Conservation (phyloP, 2,888 invertebrate genomes). For the Callinectes sapidus region DNA sequence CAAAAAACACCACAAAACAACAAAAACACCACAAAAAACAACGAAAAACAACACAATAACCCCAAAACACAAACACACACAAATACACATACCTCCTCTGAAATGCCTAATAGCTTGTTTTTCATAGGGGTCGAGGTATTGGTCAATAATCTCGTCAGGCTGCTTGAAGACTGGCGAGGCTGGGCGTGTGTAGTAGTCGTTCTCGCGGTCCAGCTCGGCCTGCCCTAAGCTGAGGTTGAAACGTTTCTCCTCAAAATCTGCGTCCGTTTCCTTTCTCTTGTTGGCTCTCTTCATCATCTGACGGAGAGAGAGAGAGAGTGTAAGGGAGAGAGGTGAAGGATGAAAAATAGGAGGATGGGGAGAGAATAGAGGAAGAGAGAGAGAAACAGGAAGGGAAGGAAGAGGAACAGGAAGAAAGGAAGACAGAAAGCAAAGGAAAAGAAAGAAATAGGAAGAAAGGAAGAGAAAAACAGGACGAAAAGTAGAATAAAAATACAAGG, state of each 20-base stretch:
- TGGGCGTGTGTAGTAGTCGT: constrained; percentile 84
- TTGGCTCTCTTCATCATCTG: constrained; percentile 89
- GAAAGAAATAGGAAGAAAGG: too few species aligned
- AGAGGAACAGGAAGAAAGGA: too few species aligned
- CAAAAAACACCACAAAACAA: neutral
- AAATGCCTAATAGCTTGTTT: constrained; percentile 71
- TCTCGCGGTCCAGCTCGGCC: constrained; percentile 82
- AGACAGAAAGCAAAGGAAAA: too few species aligned
- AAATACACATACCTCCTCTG: constrained; percentile 62
- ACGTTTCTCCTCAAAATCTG: constrained; percentile 77
- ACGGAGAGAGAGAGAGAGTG: constrained; percentile 74
- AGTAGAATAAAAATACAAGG: too few species aligned
- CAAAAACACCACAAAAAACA: too few species aligned
- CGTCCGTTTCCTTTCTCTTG: constrained; percentile 93
- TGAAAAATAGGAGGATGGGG: neutral
- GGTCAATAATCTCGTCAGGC: constrained; percentile 66
- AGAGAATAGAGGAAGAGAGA: too few species aligned
- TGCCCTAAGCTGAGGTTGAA: constrained; percentile 89
- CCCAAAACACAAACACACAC: neutral
- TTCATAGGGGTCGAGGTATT: constrained; percentile 71
- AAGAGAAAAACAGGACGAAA: too few species aligned
- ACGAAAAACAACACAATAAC: neutral
- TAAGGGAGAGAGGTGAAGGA: neutral
- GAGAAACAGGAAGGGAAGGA: too few species aligned
- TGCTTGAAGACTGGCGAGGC: constrained; percentile 79